These are phyloP conservation scores for Parthenolecanium corni DNA, from an alignment of 2,888 invertebrate species.

Conservation along the genomic window DNA sequence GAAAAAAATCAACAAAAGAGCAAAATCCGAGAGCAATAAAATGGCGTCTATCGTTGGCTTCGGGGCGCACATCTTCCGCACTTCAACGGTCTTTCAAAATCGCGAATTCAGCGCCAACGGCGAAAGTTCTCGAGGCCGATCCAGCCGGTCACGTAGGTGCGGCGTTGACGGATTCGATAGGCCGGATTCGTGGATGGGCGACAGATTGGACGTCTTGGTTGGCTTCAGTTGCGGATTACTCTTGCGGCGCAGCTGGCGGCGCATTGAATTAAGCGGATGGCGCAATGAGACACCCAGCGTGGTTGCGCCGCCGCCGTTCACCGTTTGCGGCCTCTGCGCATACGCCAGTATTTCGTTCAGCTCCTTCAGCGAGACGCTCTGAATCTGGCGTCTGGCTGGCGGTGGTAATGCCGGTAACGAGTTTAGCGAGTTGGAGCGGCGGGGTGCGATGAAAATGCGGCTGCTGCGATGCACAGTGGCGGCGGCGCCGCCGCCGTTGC, in stretches of 20 bases:
- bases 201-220: constrained; percentile 43
- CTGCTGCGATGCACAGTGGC: neutral
- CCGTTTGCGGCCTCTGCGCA: constrained; percentile 35
- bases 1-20: neutral
- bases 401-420: constrained; percentile 42
- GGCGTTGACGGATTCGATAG: constrained; percentile 47
- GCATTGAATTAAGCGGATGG: constrained; percentile 26
- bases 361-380: constrained; percentile 44
- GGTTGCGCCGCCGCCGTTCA: neutral
- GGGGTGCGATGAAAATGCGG: constrained; percentile 23
- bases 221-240: constrained; percentile 37
- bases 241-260: constrained; percentile 34
- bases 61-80: too few relatives aligned
- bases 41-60: too few relatives aligned
- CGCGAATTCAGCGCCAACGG: constrained; percentile 14
- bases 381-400: constrained; percentile 42
- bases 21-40: neutral
- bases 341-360: constrained; percentile 47
- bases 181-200: constrained; percentile 59
- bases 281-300: constrained; percentile 28
- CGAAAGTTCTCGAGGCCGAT: constrained; percentile 26
- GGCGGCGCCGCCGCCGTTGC: neutral
- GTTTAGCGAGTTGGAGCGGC: constrained; percentile 29
- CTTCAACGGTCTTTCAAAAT: too few relatives aligned
- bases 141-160: constrained; percentile 32